These are phyloP conservation scores for Formica exsecta DNA, from an alignment of 1,140 invertebrate genomes.

Conservation along the genomic window DNA sequence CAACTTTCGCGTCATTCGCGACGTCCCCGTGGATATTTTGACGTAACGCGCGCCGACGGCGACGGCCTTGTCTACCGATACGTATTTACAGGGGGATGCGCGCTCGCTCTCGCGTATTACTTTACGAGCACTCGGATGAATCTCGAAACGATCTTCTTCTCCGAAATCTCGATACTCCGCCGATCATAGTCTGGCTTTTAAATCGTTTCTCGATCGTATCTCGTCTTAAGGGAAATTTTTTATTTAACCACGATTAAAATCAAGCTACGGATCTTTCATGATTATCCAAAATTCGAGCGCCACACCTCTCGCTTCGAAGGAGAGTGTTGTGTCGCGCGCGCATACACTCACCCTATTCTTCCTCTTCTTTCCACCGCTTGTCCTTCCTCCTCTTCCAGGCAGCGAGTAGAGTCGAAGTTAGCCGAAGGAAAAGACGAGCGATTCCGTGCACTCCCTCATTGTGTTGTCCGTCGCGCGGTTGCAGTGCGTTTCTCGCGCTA, in stretches of 20 bases:
- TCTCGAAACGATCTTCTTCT: not conserved
- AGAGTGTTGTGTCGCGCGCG: not conserved
- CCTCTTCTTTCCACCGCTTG: not conserved
- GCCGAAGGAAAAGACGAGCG: conserved; percentile 80
- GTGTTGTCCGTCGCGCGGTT: conserved; percentile 20
- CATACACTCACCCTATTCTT: conserved; percentile 34
- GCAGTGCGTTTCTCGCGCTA: not conserved
- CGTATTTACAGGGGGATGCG: too few species aligned
- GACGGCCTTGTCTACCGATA: too few species aligned
- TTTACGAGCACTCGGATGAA: not conserved
- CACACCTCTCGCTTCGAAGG: not conserved
- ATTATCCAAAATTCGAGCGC: conserved; percentile 4
- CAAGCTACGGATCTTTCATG: not conserved
- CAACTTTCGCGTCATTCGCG: not conserved
- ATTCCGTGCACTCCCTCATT: conserved; percentile 67
- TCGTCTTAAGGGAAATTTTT: not conserved
- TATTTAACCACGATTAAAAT: not conserved
- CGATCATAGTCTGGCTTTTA: not conserved
- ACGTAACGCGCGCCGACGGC: not conserved
- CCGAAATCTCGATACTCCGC: not conserved
- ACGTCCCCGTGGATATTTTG: not conserved
- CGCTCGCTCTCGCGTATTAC: too few species aligned
- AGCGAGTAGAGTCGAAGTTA: conserved; percentile 54
- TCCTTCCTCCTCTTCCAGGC: conserved; percentile 18
- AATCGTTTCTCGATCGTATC: not conserved